phyloP scores from a whole-genome alignment of 2,888 invertebrate species.

The Nemapogon koenigi region DNA sequence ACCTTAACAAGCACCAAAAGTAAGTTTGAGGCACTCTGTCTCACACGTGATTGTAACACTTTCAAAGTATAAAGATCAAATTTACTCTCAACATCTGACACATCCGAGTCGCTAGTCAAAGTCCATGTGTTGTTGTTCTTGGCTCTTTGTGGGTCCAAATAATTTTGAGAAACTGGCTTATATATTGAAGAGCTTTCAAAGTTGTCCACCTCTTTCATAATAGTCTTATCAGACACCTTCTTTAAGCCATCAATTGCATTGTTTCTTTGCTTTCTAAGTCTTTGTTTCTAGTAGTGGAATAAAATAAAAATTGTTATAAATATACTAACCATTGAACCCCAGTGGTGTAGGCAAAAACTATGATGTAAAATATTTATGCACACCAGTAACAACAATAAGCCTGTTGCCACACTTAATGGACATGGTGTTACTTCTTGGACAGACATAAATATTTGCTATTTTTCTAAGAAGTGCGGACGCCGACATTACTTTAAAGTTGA shows the following conservation, averaged over 20 bases:
- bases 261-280: constrained; percentile 50
- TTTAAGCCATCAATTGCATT: constrained; percentile 51
- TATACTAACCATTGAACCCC: no score
- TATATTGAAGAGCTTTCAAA: constrained; percentile 46
- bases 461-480: no score
- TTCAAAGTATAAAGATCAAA: constrained; percentile 54
- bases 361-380: no score
- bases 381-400: no score
- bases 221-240: constrained; percentile 46
- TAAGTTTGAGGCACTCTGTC: constrained; percentile 70
- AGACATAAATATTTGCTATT: no score
- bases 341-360: no score
- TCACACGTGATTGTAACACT: constrained; percentile 65
- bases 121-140: constrained; percentile 31
- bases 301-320: no score
- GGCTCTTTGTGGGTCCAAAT: constrained; percentile 34
- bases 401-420: no score
- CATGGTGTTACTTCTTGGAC: no score
- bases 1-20: constrained; percentile 67
- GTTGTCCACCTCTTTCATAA: constrained; percentile 46
- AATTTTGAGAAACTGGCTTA: constrained; percentile 41
- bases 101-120: constrained; percentile 71
- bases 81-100: constrained; percentile 67
- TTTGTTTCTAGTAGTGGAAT: constrained; percentile 52
- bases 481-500: no score